Base-by-base conservation (phyloP, 2,113 vertebrate genomes). In the Misgurnus anguillicaudatus region DNA sequence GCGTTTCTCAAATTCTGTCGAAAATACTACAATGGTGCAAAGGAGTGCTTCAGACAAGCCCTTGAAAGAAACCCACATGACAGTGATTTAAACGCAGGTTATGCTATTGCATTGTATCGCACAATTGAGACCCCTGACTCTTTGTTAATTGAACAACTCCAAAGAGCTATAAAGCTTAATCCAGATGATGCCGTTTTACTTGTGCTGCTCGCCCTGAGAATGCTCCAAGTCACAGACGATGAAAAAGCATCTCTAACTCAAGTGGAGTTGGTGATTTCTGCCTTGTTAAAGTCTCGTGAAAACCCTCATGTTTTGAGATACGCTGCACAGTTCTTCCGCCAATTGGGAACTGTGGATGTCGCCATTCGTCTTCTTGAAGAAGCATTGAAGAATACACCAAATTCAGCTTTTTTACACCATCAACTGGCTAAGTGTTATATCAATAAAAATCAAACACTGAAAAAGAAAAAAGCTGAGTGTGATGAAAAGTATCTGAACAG, bases 381-480 rank as follows among this genome's bases (percentile, higher is more conserved):
- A 70, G 88, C 90, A n/a, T 62, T 93, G 16, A 9, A 19, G 24
- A 8, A 82, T 9, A 89, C 77, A 0, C 90, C 92, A 6, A 85
- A 61, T 0, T 91, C 90, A 17, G 3, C 24, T 10, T 87, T 89
- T 85, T 61, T 94, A 64, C 89, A 93, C 85, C 89, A 94, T 73
- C 91, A 94, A 17, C 45, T 94, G 63, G 93, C 91, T 24, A 16
- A 90, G 74, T 93, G 92, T 85, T 93, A 94, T 60, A 88, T 5
- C 81, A 39, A 0, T 0, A 85, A 86, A 74, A 81, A 53, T 17
- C 24, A 31, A 31, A 31, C 24, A 31, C 24, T 31, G 24, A 31
- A 31, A 31, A 31, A 2, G 24, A 5, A 53, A 5, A 21, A 31
- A 63, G 19, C 41, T 5, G 42, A 36, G 13, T 24, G 11, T 6